phyloP scores from a whole-genome alignment of 2,113 vertebrate species.

The Plecturocebus donacophilus region DNA sequence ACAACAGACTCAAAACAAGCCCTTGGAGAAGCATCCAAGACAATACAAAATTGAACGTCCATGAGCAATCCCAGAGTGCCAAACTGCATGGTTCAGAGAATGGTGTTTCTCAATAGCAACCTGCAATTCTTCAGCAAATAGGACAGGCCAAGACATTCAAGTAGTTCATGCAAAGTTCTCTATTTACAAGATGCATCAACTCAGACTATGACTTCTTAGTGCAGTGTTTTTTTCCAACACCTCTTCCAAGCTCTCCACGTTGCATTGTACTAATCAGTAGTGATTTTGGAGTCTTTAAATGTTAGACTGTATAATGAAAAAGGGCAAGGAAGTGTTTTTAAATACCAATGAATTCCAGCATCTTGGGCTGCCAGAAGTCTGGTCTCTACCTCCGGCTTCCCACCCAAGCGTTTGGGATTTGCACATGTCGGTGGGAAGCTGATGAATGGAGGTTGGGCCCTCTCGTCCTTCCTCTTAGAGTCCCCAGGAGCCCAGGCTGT shows the following conservation, averaged over 20 bases:
- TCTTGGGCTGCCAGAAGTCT: slow-evolving; percentile 61
- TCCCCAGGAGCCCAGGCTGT: not conserved
- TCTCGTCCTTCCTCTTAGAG: not conserved
- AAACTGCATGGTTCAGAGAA: rapidly evolving
- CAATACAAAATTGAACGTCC: rapidly evolving
- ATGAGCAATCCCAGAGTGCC: rapidly evolving
- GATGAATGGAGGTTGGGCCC: not conserved
- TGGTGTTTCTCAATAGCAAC: not conserved
- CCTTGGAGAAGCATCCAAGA: not conserved
- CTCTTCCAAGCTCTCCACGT: not conserved
- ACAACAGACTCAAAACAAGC: not conserved
- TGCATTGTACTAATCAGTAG: slow-evolving; percentile 56
- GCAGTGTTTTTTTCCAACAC: not conserved
- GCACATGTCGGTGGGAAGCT: not conserved
- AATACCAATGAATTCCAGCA: slow-evolving; percentile 77
- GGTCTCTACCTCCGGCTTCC: slow-evolving; percentile 26
- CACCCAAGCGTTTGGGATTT: not conserved
- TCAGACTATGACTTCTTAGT: not conserved
- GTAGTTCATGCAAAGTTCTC: not conserved
- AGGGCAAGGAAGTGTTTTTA: slow-evolving; percentile 69
- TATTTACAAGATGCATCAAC: not conserved
- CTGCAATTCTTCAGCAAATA: not conserved
- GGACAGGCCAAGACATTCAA: not conserved
- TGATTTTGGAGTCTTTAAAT: slow-evolving; percentile 75
- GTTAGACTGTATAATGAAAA: slow-evolving; percentile 73